These are phyloP conservation scores for Dunckerocampus dactyliophorus DNA, from an alignment of 2,113 vertebrate genomes.

Conservation along the genomic window DNA sequence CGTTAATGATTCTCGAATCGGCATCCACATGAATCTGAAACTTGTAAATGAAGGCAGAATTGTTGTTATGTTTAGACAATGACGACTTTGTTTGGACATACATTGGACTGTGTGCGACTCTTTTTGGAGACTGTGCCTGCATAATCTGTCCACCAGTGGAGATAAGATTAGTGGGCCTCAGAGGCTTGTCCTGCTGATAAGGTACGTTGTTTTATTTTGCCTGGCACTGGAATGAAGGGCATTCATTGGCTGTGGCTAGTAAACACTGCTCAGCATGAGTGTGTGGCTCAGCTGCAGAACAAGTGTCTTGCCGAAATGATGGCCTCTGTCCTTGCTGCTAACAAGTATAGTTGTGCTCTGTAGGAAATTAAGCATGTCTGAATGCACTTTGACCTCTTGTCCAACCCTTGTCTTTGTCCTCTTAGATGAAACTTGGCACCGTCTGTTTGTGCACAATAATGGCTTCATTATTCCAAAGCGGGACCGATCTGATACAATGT, in stretches of 20 bases:
- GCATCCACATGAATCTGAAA: constrained; percentile 11
- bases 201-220: constrained; percentile 14
- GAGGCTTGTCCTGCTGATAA: constrained; percentile 45
- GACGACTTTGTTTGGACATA: not conserved
- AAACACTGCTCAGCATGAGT: constrained; percentile 29
- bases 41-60: not conserved
- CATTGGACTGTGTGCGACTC: not conserved
- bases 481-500: constrained; percentile 21
- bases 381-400: constrained; percentile 47
- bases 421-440: constrained; percentile 14
- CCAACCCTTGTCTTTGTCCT: constrained; percentile 34
- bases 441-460: constrained; percentile 23
- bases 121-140: not conserved
- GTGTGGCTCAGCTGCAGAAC: constrained; percentile 42
- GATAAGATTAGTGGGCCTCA: constrained; percentile 27
- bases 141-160: constrained; percentile 17
- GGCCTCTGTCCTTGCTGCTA: constrained; percentile 48
- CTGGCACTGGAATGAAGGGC: constrained; percentile 25
- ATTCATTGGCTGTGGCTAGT: constrained; percentile 28
- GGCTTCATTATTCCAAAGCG: not conserved
- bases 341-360: constrained; percentile 61
- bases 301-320: constrained; percentile 35
- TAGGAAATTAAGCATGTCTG: constrained; percentile 39
- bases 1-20: constrained; percentile 53
- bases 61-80: not conserved